Conservation (phyloP, 2,797 vertebrate genomes). For the Hydrocynus forskahlii region DNA sequence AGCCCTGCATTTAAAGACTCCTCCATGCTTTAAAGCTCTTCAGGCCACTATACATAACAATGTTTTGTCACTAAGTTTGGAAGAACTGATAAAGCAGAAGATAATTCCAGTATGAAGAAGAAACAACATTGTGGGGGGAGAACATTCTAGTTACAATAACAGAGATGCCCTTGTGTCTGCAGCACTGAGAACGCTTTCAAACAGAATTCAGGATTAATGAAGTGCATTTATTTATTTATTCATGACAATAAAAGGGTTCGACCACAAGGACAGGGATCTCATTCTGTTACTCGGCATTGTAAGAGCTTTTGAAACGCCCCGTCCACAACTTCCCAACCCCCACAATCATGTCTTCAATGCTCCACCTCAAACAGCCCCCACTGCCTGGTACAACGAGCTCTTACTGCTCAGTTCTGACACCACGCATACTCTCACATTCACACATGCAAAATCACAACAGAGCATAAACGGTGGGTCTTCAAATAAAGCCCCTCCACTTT, state of each 20-base stretch:
- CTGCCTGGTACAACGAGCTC: constrained; percentile 16
- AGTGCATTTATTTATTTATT: constrained; percentile 61
- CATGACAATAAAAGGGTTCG: constrained; percentile 48
- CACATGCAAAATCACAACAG: neutral
- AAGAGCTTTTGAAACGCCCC: constrained; percentile 40
- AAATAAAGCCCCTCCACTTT: neutral
- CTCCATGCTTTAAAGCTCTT: neutral
- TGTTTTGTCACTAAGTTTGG: too few relatives aligned
- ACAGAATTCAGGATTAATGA: constrained; percentile 54
- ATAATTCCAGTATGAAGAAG: too few relatives aligned
- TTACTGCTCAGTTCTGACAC: constrained; percentile 22
- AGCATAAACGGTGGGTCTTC: neutral
- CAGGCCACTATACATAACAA: neutral
- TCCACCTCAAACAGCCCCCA: constrained; percentile 15
- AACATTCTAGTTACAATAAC: constrained; percentile 49
- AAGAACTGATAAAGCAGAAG: too few relatives aligned
- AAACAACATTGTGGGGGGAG: constrained; percentile 14
- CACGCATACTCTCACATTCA: constrained; percentile 10
- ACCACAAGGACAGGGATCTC: constrained; percentile 38
- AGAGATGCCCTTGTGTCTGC: constrained; percentile 55
- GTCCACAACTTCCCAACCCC: constrained; percentile 35
- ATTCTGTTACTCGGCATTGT: constrained; percentile 44
- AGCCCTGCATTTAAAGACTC: constrained; percentile 5
- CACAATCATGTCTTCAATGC: constrained; percentile 25
- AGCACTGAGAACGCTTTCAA: constrained; percentile 50